Evolutionary conservation across 2,113 vertebrate species (phyloP).

Genomic region (Lipophrys pholis): DNA sequence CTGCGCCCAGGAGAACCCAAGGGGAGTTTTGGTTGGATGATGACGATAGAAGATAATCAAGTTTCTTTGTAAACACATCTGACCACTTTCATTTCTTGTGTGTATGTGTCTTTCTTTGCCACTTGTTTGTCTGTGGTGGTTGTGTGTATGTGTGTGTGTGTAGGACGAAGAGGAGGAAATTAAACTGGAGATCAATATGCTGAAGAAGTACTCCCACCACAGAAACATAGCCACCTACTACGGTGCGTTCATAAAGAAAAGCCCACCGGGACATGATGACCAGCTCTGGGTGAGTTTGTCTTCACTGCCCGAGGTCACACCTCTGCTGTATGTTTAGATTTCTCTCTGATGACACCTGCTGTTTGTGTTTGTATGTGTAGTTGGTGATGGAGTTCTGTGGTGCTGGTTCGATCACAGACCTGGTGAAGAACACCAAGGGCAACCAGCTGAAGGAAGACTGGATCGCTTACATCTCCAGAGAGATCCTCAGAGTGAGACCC

Average conservation of each 20-base stretch:
- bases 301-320: not conserved
- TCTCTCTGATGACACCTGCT: too few relatives aligned
- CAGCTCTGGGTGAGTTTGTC: slow-evolving; percentile 79
- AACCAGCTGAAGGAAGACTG: slow-evolving; percentile 84
- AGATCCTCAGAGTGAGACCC: slow-evolving; percentile 80
- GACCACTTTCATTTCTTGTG: too few relatives aligned
- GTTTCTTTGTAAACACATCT: too few relatives aligned
- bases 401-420: slow-evolving; percentile 83
- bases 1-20: not conserved
- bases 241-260: slow-evolving; percentile 80
- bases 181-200: slow-evolving; percentile 95
- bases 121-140: not conserved
- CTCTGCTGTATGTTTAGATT: not conserved
- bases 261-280: slow-evolving; percentile 80
- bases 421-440: slow-evolving; percentile 86
- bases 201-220: slow-evolving; percentile 95
- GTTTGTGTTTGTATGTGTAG: slow-evolving; percentile 44
- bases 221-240: slow-evolving; percentile 86
- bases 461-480: slow-evolving; percentile 85
- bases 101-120: too few relatives aligned
- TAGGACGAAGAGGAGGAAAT: slow-evolving; percentile 96
- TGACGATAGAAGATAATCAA: too few relatives aligned
- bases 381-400: slow-evolving; percentile 86
- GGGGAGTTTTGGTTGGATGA: too few relatives aligned
- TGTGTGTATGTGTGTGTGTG: slow-evolving; percentile 3